Evolutionary conservation across 2,888 invertebrate species (phyloP).

Genomic region (Stenodera caucasica): DNA sequence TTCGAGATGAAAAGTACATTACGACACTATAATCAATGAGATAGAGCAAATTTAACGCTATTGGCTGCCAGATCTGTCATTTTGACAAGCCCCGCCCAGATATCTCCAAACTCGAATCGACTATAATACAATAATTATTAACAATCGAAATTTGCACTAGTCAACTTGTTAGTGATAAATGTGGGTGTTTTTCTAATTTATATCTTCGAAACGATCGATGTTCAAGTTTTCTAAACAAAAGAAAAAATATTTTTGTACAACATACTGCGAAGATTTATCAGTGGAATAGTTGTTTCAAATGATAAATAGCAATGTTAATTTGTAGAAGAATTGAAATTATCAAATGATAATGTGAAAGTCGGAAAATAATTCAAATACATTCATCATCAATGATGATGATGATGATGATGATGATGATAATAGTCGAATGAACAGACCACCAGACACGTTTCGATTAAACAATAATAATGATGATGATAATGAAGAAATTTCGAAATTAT

Average conservation of each 20-base stretch:
- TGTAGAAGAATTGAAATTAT: background rate
- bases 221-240: background rate
- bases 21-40: too few species aligned
- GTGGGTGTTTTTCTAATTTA: conserved; percentile 6
- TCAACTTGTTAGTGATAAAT: too few species aligned
- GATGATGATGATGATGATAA: too few species aligned
- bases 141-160: background rate
- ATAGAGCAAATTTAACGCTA: too few species aligned
- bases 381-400: too few species aligned
- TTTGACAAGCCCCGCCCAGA: too few species aligned
- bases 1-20: too few species aligned
- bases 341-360: background rate
- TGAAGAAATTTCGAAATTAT: background rate
- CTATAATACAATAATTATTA: background rate
- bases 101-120: too few species aligned
- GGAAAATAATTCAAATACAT: background rate
- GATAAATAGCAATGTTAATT: conserved; percentile 7
- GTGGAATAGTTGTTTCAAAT: background rate
- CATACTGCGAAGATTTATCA: background rate
- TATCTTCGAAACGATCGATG: background rate
- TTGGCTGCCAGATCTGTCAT: too few species aligned
- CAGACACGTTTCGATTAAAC: background rate
- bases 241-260: background rate
- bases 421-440: background rate
- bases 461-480: background rate